phyloP scores from a whole-genome alignment of 2,113 vertebrate genomes.

The Myrmophylax atrothorax region DNA sequence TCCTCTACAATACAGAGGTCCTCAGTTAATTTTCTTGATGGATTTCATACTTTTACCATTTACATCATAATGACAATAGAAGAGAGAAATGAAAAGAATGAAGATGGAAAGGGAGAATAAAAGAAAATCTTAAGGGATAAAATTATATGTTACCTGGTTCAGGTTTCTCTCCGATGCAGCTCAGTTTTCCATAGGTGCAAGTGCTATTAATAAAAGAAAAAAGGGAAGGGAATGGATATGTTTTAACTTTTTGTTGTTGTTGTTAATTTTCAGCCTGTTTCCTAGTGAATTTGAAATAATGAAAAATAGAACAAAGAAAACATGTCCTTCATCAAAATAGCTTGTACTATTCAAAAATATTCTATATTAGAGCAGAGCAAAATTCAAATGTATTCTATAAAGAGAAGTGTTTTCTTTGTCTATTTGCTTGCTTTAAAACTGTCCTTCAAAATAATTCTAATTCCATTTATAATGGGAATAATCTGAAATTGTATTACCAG shows the following conservation, averaged over 20 bases:
- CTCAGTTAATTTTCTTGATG: background rate
- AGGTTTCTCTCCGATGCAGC: slow-evolving; percentile 70
- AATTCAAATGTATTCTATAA: background rate
- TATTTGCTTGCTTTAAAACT: background rate
- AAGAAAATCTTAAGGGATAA: background rate
- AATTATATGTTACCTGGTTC: slow-evolving; percentile 64
- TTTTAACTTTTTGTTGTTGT: background rate
- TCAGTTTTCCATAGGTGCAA: slow-evolving; percentile 72
- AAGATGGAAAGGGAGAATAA: background rate
- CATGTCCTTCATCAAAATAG: background rate
- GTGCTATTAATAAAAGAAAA: slow-evolving; percentile 52
- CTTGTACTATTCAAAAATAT: background rate
- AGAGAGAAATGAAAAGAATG: background rate
- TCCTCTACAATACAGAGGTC: background rate
- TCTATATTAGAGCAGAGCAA: background rate
- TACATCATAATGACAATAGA: background rate
- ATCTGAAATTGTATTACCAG: background rate
- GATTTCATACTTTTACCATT: background rate
- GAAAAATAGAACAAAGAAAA: background rate
- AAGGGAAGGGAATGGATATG: background rate
- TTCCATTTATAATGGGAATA: background rate
- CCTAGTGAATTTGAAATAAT: background rate
- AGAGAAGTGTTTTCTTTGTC: background rate
- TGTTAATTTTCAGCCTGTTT: background rate
- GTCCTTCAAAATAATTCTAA: background rate